Conservation (phyloP, 2,113 vertebrate species). For the Thalassoma bifasciatum region DNA sequence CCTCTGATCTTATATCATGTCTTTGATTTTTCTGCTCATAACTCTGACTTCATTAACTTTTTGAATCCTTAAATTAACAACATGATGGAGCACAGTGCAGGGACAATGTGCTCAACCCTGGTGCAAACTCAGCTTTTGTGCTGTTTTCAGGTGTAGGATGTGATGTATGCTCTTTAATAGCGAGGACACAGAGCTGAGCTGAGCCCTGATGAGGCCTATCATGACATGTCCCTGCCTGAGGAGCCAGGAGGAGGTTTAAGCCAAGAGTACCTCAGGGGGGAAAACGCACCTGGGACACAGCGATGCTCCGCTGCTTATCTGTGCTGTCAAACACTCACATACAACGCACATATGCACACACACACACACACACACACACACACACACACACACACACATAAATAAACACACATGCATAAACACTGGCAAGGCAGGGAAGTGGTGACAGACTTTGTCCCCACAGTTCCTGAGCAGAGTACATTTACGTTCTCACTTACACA, state of each 20-base stretch:
- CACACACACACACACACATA: too few relatives aligned
- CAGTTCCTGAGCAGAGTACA: background rate
- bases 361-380: too few relatives aligned
- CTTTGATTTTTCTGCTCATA: too few relatives aligned
- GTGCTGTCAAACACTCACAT: constrained; percentile 46
- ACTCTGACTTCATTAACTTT: too few relatives aligned
- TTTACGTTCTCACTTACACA: constrained; percentile 25
- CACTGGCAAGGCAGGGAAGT: constrained; percentile 6
- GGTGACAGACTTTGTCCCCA: constrained; percentile 16
- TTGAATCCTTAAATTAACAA: too few relatives aligned
- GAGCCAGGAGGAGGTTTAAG: constrained; percentile 16
- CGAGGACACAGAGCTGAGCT: constrained; percentile 5
- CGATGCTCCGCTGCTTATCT: constrained; percentile 50
- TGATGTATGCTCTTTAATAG: constrained; percentile 10
- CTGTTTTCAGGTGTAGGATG: constrained; percentile 10
- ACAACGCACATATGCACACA: constrained; percentile 2
- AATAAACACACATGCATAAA: too few relatives aligned
- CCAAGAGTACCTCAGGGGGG: constrained; percentile 43
- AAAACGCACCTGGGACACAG: constrained; percentile 57
- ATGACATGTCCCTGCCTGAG: constrained; percentile 48
- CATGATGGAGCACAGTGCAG: too few relatives aligned
- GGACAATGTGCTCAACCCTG: too few relatives aligned
- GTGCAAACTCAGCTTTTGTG: background rate
- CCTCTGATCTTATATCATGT: too few relatives aligned
- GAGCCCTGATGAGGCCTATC: constrained; percentile 30